Evolutionary conservation across 1,140 invertebrate genomes (phyloP).

Genomic region (Drosophila navojoa): DNA sequence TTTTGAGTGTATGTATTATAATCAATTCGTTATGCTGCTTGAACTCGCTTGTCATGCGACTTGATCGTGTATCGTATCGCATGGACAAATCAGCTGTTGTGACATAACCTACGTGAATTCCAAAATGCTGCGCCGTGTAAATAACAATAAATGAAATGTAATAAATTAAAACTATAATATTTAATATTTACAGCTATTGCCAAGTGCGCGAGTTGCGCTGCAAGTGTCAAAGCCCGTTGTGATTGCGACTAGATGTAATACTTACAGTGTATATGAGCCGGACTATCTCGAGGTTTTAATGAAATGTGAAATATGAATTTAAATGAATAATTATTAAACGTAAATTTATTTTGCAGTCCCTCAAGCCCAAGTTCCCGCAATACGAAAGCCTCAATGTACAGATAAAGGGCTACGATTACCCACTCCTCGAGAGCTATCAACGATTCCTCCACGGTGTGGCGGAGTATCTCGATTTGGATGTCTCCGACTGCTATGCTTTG

Average conservation of each 20-base stretch:
- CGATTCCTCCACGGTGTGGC: constrained; percentile 90
- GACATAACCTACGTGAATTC: constrained; percentile 57
- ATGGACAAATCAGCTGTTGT: constrained; percentile 51
- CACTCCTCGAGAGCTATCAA: constrained; percentile 91
- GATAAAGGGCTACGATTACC: constrained; percentile 92
- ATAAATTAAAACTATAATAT: constrained; percentile 1
- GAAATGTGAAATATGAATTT: neutral
- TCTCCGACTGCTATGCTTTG: constrained; percentile 90
- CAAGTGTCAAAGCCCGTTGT: constrained; percentile 34
- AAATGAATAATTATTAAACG: no score
- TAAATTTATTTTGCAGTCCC: constrained; percentile 83
- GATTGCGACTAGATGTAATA: constrained; percentile 26
- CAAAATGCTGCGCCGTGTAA: constrained; percentile 67
- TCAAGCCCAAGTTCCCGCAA: constrained; percentile 88
- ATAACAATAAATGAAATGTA: constrained; percentile 30
- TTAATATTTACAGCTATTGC: constrained; percentile 44
- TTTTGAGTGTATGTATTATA: neutral
- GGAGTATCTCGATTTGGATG: constrained; percentile 89
- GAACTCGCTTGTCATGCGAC: constrained; percentile 3
- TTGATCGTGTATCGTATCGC: constrained; percentile 9
- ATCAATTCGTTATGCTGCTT: no score
- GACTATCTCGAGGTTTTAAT: constrained; percentile 85
- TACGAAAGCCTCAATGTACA: constrained; percentile 91
- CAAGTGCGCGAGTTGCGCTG: constrained; percentile 25
- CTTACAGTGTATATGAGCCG: constrained; percentile 85